A percentile compares a stretch with the other conserved stretches of the same genome.
Evolutionary conservation across 2,888 invertebrate species (phyloP).

Genomic region (Glaucopsyche alexis): DNA sequence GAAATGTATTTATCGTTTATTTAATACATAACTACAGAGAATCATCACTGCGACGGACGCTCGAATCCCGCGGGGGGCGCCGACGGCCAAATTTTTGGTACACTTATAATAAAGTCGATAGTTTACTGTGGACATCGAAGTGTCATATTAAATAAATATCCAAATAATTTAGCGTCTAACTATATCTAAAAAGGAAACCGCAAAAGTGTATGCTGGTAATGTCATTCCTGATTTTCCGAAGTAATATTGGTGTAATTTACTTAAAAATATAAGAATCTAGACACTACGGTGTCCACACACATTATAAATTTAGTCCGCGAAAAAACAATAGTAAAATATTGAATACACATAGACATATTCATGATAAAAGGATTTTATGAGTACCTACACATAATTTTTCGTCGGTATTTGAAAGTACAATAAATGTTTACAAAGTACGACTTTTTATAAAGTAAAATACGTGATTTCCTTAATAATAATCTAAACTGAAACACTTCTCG

Average conservation of each 20-base stretch:
- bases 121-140: constrained; percentile 32
- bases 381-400: neutral
- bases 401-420: neutral
- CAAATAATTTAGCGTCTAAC: constrained; percentile 17
- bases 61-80: constrained; percentile 44
- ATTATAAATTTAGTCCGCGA: constrained; percentile 16
- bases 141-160: neutral
- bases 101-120: constrained; percentile 48
- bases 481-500: neutral
- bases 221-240: neutral
- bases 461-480: no score
- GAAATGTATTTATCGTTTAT: constrained; percentile 64
- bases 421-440: neutral
- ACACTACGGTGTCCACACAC: constrained; percentile 25
- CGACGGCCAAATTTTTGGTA: constrained; percentile 60
- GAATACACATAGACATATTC: constrained; percentile 24
- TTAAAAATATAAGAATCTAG: neutral
- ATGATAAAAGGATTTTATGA: neutral
- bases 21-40: constrained; percentile 75
- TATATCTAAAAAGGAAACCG: neutral
- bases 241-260: neutral
- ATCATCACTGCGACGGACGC: constrained; percentile 56
- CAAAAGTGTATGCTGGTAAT: neutral
- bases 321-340: constrained; percentile 18
- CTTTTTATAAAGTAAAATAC: no score